Percentiles rank a stretch among this genome's conserved stretches.
Conservation (phyloP, 2,888 invertebrate species). For the Thymelicus lineola region DNA sequence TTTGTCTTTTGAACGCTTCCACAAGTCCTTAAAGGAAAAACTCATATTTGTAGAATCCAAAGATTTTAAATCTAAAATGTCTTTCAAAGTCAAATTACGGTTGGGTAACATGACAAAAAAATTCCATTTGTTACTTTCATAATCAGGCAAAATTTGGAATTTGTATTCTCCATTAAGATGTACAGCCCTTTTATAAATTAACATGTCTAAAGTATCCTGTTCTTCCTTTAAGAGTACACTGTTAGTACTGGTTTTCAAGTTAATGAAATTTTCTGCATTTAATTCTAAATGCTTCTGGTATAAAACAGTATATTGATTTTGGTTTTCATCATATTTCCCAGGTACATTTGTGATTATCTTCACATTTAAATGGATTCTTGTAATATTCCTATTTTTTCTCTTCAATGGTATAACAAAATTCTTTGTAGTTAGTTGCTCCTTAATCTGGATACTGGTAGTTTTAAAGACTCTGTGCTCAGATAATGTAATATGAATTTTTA, state of each 20-base stretch:
- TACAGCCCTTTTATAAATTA: conserved; percentile 50
- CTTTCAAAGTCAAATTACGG: conserved; percentile 55
- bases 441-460: conserved; percentile 59
- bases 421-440: conserved; percentile 54
- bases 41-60: conserved; percentile 51
- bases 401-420: conserved; percentile 60
- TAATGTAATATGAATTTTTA: conserved; percentile 63
- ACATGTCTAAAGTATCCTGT: conserved; percentile 49
- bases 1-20: conserved; percentile 61
- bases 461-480: conserved; percentile 53
- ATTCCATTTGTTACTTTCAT: conserved; percentile 46
- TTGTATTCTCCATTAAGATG: conserved; percentile 56
- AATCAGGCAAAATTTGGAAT: conserved; percentile 49
- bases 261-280: conserved; percentile 67
- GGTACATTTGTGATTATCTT: conserved; percentile 65
- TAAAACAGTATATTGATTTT: conserved; percentile 61
- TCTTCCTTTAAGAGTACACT: conserved; percentile 51
- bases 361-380: conserved; percentile 54
- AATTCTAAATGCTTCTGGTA: conserved; percentile 57
- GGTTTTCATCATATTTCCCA: conserved; percentile 57
- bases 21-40: conserved; percentile 52
- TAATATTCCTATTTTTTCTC: conserved; percentile 44
- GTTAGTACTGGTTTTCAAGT: conserved; percentile 42
- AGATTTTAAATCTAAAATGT: conserved; percentile 43
- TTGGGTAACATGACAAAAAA: conserved; percentile 64